Conservation (phyloP, 2,888 invertebrate genomes). For the Sarcophaga caerulescens region DNA sequence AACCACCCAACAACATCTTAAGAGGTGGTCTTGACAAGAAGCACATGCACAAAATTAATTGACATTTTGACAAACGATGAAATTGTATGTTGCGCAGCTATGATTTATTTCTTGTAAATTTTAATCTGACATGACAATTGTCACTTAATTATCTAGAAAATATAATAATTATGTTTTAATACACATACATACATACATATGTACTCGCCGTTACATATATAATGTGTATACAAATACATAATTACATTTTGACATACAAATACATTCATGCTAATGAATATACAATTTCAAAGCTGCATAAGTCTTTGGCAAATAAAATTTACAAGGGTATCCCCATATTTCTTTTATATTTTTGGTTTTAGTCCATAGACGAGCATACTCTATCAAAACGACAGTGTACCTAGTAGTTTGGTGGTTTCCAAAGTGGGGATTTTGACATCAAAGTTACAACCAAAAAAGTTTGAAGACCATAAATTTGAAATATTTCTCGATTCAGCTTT, state of each 20-base stretch:
- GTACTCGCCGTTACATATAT: not conserved
- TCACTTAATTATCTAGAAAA: slow-evolving; percentile 70
- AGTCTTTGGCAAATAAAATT: slow-evolving; percentile 1
- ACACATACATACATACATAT: not conserved
- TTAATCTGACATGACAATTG: slow-evolving; percentile 71
- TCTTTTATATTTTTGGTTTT: too few relatives aligned
- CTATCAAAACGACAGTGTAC: too few relatives aligned
- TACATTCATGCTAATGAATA: not conserved
- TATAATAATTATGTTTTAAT: slow-evolving; percentile 45
- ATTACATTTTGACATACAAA: not conserved
- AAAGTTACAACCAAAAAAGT: too few relatives aligned
- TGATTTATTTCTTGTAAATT: slow-evolving; percentile 70
- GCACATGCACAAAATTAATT: slow-evolving; percentile 68
- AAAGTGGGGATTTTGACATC: too few relatives aligned
- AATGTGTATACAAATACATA: not conserved
- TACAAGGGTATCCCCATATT: not conserved
- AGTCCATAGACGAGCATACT: too few relatives aligned
- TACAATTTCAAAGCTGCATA: not conserved
- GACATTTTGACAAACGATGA: slow-evolving; percentile 72
- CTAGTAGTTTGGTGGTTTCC: too few relatives aligned
- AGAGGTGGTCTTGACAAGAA: slow-evolving; percentile 33
- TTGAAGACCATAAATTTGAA: too few relatives aligned
- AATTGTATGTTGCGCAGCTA: slow-evolving; percentile 56
- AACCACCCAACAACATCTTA: slow-evolving; percentile 12
- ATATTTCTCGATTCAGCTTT: too few relatives aligned